Percentiles rank a stretch among this genome's conserved stretches.
These are phyloP conservation scores for Agriopis leucophaearia DNA, from an alignment of 2,888 invertebrate species.

Conservation along the genomic window DNA sequence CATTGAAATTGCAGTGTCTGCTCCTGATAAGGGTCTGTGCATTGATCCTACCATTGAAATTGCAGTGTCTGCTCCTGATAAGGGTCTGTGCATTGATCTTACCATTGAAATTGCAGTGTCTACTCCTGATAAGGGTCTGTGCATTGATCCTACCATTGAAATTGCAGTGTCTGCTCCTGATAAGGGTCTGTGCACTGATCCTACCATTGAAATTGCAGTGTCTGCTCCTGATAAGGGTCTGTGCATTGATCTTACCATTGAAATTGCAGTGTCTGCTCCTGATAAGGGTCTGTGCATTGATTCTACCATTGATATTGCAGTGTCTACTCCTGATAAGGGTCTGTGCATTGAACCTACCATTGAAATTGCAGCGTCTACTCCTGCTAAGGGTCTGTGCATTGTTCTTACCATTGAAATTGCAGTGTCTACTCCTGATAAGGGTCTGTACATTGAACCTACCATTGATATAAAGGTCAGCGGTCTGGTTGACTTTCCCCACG, in stretches of 20 bases:
- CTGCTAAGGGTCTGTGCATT: no score
- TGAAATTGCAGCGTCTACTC: no score
- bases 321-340: neutral
- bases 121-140: neutral
- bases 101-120: no score
- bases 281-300: neutral
- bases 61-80: neutral
- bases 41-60: conserved; percentile 87
- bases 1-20: no score
- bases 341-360: conserved; percentile 80
- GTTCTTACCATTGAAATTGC: no score
- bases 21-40: no score
- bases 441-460: conserved; percentile 75
- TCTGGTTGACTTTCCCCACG: conserved; percentile 90
- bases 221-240: neutral
- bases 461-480: conserved; percentile 90
- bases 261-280: no score
- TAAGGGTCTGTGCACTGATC: conserved; percentile 30
- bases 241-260: conserved; percentile 83
- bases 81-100: conserved; percentile 48
- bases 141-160: conserved; percentile 86
- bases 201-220: conserved; percentile 91
- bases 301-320: conserved; percentile 90
- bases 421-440: neutral
- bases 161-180: neutral